Conservation (phyloP, 2,888 invertebrate genomes). For the Argynnis bischoffii region DNA sequence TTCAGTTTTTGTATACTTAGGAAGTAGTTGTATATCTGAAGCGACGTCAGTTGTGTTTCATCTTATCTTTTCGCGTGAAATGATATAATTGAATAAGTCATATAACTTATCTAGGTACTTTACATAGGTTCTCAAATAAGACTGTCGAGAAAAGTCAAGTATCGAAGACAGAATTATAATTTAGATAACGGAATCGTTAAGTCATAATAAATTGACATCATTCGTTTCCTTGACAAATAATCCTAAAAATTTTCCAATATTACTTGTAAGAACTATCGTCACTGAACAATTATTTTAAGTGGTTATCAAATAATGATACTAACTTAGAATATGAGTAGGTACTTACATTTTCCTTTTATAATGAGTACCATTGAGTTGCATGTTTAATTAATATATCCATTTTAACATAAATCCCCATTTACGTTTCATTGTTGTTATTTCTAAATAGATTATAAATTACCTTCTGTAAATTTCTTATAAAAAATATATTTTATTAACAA, state of each 20-base stretch:
- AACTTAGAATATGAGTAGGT: not conserved
- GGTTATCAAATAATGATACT: slow-evolving; percentile 11
- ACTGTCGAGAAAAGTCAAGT: slow-evolving; percentile 3
- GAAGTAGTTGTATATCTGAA: not conserved
- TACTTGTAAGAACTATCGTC: slow-evolving; percentile 2
- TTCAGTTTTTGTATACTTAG: not conserved
- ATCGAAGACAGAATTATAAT: slow-evolving; percentile 19
- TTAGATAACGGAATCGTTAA: slow-evolving; percentile 23
- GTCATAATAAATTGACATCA: slow-evolving; percentile 12
- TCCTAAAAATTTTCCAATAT: slow-evolving; percentile 22
- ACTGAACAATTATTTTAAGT: not conserved
- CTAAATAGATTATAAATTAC: not conserved
- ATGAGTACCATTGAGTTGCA: not conserved
- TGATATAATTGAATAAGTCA: not conserved
- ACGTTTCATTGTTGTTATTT: too few species aligned
- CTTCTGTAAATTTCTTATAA: not conserved
- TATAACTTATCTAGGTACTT: slow-evolving; percentile 7
- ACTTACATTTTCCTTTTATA: not conserved
- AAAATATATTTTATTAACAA: too few species aligned
- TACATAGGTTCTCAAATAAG: not conserved
- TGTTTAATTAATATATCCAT: too few species aligned
- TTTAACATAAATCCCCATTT: too few species aligned
- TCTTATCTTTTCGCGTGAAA: not conserved
- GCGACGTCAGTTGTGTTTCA: not conserved
- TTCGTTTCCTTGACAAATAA: slow-evolving; percentile 12